A percentile compares a stretch with the other conserved stretches of the same genome.
phyloP scores from a whole-genome alignment of 2,113 vertebrate genomes.

The Leucoraja erinaceus region DNA sequence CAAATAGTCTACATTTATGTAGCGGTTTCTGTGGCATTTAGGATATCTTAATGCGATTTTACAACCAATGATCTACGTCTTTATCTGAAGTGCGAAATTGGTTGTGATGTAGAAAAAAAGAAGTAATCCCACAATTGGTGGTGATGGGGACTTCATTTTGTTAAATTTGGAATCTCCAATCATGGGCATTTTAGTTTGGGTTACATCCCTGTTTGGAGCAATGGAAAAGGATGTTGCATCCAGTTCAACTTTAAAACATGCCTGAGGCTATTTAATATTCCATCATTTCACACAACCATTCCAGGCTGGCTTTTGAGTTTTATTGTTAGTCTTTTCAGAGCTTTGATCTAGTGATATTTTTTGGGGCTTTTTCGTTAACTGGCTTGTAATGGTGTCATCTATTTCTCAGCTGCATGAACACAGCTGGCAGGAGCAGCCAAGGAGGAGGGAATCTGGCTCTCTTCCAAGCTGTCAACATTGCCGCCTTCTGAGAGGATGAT shows the following conservation, averaged over 20 bases:
- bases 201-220: neutral
- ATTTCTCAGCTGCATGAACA: too few species aligned
- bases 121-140: neutral
- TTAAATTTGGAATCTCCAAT: neutral
- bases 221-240: neutral
- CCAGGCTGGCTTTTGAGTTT: neutral
- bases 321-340: neutral
- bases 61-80: neutral
- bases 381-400: neutral
- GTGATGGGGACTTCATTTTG: neutral
- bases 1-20: neutral
- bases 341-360: neutral
- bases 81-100: neutral
- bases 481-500: neutral
- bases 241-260: neutral
- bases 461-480: too few species aligned
- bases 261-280: neutral
- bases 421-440: neutral
- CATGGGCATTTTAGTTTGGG: neutral
- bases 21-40: neutral
- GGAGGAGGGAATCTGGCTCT: too few species aligned
- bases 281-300: neutral
- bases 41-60: neutral
- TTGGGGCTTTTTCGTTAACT: neutral
- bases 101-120: neutral